Conservation (phyloP, 2,797 vertebrate genomes). For the Varecia variegata region DNA sequence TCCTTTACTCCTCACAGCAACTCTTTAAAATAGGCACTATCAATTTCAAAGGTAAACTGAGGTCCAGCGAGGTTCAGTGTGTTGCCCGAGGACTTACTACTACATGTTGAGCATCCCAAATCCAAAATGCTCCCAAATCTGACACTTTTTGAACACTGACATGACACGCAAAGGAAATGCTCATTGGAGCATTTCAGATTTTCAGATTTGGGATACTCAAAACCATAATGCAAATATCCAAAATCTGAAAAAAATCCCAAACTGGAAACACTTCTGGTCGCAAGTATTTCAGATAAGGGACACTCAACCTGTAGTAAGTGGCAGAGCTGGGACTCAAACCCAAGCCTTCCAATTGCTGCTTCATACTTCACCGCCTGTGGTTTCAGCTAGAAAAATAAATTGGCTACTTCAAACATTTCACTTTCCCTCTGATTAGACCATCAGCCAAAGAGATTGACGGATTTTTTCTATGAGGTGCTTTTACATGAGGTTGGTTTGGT, state of each 20-base stretch:
- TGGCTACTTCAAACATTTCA: neutral
- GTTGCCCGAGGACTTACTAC: neutral
- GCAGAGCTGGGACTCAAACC: neutral
- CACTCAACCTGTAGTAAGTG: neutral
- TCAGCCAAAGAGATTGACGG: neutral
- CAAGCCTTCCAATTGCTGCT: neutral
- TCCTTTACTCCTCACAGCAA: neutral
- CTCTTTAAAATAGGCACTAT: neutral
- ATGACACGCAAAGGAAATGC: neutral
- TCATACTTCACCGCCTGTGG: neutral
- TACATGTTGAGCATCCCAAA: neutral
- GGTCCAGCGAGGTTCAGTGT: neutral
- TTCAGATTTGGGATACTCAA: neutral
- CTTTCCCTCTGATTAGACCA: neutral
- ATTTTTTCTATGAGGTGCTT: neutral
- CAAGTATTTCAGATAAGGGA: neutral
- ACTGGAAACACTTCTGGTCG: neutral
- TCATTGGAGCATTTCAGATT: neutral
- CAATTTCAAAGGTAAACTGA: neutral
- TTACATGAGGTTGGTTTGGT: neutral
- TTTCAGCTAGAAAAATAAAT: neutral
- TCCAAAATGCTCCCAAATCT: neutral
- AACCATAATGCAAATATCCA: neutral
- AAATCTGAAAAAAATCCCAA: neutral
- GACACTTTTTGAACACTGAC: neutral